Percentiles rank a stretch among this genome's conserved stretches.
Evolutionary conservation across 2,888 invertebrate genomes (phyloP).

Genomic region (Perdita meconis): DNA sequence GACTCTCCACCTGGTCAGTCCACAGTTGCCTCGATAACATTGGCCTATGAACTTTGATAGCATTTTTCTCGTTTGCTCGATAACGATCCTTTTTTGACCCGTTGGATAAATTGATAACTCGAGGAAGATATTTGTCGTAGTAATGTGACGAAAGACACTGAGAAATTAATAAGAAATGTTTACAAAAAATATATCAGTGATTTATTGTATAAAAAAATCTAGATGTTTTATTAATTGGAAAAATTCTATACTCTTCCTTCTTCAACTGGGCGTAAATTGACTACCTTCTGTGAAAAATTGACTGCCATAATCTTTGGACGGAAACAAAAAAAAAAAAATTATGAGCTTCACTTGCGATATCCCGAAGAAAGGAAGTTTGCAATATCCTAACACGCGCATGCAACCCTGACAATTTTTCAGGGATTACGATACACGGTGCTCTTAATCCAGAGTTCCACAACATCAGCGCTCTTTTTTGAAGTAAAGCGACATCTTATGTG

Average conservation of each 20-base stretch:
- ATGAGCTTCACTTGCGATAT: not conserved
- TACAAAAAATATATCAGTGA: too few species aligned
- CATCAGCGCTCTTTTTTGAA: not conserved
- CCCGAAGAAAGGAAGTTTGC: too few species aligned
- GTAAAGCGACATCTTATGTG: slow-evolving; percentile 25
- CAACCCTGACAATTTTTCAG: not conserved
- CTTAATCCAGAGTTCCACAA: slow-evolving; percentile 1
- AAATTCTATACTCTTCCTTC: too few species aligned
- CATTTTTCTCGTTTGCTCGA: slow-evolving; percentile 35
- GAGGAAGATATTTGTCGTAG: not conserved
- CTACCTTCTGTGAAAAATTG: too few species aligned
- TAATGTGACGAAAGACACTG: too few species aligned
- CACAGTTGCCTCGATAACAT: slow-evolving; percentile 26
- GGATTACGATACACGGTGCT: not conserved
- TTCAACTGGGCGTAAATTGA: too few species aligned
- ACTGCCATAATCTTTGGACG: too few species aligned
- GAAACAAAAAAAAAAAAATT: not conserved
- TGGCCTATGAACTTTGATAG: slow-evolving; percentile 34
- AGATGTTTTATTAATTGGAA: too few species aligned
- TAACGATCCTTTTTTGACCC: slow-evolving; percentile 41
- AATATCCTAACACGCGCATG: not conserved
- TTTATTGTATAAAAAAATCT: too few species aligned
- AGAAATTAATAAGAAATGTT: too few species aligned
- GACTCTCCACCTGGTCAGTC: slow-evolving; percentile 8
- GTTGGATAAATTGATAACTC: slow-evolving; percentile 38